Evolutionary conservation across 2,797 vertebrate genomes (phyloP), one percentile per base, ranked within the genome.

Genomic region (Rhinogobio ventralis): DNA sequence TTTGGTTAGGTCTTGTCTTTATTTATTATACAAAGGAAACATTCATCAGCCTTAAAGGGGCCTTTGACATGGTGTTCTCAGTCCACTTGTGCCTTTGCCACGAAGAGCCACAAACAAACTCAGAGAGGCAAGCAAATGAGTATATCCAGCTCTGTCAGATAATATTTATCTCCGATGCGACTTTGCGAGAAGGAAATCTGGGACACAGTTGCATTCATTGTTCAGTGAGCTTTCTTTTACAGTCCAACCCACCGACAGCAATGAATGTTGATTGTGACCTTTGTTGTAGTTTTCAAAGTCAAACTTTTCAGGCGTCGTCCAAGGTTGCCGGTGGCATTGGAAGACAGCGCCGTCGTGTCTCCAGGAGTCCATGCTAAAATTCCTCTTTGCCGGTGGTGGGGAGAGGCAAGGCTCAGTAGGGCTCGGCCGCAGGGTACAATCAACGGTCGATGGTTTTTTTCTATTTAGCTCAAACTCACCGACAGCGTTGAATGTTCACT

Each of bases 251-350:
- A 99, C 98, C 98, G 98, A 99, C 98, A 99, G 98, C 98, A 99
- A 99, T 99, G 98, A 99, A 99, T 99, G 98, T 99, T 99, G 96
- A 99, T 98, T 99, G 98, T 99, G 98, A 97, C 98, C 98, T 98
- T 98, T 94, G 94, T 87, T 93, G 93, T 85, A 74, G 81, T 84
- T 91, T 91, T 62, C 80, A 75, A 91, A 81, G 89, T 66, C 82
- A 33, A 36, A 88, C 66, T 82, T 78, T 39, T 69, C 28, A 4
- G n/a, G 42, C 53, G 69, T 85, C 72, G 62, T 88, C 74, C 11
- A 51, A 55, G 67, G 75, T 71, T 28, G 78, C 85, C 30, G 51
- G 60, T n/a, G 19, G 71, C n/a, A 3, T 76, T 30, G 45, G 60
- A 42, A 55, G 81, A 75, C 78, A 36, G 33, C 60, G 7, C 51